Evolutionary conservation across 2,113 vertebrate genomes (phyloP), one percentile per base, ranked within the genome.

Genomic region (Leucopsar rothschildi): DNA sequence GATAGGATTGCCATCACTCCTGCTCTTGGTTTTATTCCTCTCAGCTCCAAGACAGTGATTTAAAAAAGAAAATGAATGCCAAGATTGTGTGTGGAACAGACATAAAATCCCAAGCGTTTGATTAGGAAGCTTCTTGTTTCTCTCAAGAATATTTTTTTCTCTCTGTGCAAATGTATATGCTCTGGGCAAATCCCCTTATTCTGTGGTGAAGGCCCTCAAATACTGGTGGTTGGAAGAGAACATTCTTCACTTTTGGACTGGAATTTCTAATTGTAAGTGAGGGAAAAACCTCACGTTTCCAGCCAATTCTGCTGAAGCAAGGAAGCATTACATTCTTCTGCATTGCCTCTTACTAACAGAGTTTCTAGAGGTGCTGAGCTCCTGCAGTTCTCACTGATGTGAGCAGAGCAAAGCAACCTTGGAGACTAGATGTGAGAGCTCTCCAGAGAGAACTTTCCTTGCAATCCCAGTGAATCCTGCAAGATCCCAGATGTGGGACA

Each of bases 161-260:
- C 24, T 81, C 47, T 63, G 59, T 73, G 71, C 45, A 82, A 84
- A 73, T 37, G 19, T 52, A 40, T 75, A 17, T 60, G 27, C 56
- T 83, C 55, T 77, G 86, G 64, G 64, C 28, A 86, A 86, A 87
- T 78, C 57, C 52, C 47, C 70, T 78, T 84, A 42, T 50, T 86
- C 88, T 59, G 57, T 72, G 65, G 31, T 63, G 73, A 89, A 87
- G 73, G 22, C n/a, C 27, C 49, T 64, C 1, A 1, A 68, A 86
- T 66, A 35, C 19, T 73, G 40, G 9, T 63, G 56, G 64, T 75
- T 59, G 52, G 66, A 94, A 37, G 61, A 72, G 81, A 95, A 33
- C 5, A 4, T n/a, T 21, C 53, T 85, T 78, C 42, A 35, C n/a
- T 7, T 84, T 86, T 39, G 11, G 53, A 44, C 21, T 3, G 15